Evolutionary conservation across 2,113 vertebrate species (phyloP).

Genomic region (cat (Felis catus)): DNA sequence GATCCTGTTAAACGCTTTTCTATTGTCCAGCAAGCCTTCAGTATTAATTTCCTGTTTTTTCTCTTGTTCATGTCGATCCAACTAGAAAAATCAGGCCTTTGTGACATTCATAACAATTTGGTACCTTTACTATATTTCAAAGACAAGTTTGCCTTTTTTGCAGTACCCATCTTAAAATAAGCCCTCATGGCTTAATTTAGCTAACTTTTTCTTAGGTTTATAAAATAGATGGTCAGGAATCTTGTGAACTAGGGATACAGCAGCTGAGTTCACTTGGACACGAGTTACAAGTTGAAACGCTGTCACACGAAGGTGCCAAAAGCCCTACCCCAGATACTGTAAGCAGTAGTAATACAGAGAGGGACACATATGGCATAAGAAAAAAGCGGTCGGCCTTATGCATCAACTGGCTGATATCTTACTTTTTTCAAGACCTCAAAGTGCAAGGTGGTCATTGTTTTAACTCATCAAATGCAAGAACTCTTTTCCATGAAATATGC

Average conservation of each 20-base stretch:
- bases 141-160: background rate
- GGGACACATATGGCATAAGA: background rate
- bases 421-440: background rate
- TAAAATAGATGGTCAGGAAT: background rate
- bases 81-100: slow-evolving; percentile 18
- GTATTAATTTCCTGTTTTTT: slow-evolving; percentile 64
- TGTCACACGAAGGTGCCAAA: background rate
- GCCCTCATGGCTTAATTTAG: background rate
- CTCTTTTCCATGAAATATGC: background rate
- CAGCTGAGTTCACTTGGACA: background rate
- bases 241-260: background rate
- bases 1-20: slow-evolving; percentile 59
- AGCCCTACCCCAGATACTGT: background rate
- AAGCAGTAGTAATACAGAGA: background rate
- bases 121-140: slow-evolving; percentile 3
- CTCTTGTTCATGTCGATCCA: background rate
- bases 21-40: slow-evolving; percentile 19
- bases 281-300: background rate
- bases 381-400: no score
- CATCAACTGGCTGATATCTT: background rate
- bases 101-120: slow-evolving; percentile 7
- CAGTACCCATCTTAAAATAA: background rate
- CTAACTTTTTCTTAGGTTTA: background rate
- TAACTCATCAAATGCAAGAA: background rate
- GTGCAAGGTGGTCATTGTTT: background rate